Base-by-base conservation (phyloP, 2,888 invertebrate genomes). In the Opisthograptis luteolata region DNA sequence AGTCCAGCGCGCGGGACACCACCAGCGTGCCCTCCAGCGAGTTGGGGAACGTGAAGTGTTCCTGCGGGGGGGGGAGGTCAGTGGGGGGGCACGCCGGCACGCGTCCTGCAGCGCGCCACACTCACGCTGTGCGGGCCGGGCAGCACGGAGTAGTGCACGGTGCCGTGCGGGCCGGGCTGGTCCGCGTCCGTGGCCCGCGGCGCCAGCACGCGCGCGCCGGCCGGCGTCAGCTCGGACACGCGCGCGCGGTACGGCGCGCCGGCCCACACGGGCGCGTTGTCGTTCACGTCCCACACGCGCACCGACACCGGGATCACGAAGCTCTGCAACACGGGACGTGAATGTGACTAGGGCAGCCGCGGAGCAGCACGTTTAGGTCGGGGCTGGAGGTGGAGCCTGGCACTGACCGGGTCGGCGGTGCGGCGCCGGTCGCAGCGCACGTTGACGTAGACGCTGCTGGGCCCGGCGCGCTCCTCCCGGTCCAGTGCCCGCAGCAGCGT, bases 281-380 rank as follows among this genome's bases (percentile, higher is more conserved):
- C 97, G 80, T 97, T 97, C 54, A 96, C 96, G 83, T 98, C 97
- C 61, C 96, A 96, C 49, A 97, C 97, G 63, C 97, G 93, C 40
- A 96, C 94, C 62, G 95, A 95, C 22, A 96, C 94, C 0, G 96
- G 96, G 71, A 96, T 95, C 46, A 94, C 93, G 76, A 96, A 95
- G 58, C 94, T 95, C 92, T 94, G 84, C 6, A 72, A 34, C 10
- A 22, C 5, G n/a, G 27, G 2, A 7, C 7, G 24, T 22, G n/a
- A n/a, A n/a, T 8, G 3, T n/a, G 13, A 24, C 4, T n/a, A n/a
- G 22, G 8, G n/a, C n/a, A n/a, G n/a, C n/a, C n/a, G n/a, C n/a
- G n/a, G n/a, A n/a, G n/a, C n/a, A n/a, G n/a, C n/a, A n/a, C n/a
- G n/a, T n/a, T n/a, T n/a, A n/a, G n/a, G n/a, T n/a, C n/a, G n/a